Base-by-base conservation (phyloP, 2,113 vertebrate genomes). In the Eclectus roratus region DNA sequence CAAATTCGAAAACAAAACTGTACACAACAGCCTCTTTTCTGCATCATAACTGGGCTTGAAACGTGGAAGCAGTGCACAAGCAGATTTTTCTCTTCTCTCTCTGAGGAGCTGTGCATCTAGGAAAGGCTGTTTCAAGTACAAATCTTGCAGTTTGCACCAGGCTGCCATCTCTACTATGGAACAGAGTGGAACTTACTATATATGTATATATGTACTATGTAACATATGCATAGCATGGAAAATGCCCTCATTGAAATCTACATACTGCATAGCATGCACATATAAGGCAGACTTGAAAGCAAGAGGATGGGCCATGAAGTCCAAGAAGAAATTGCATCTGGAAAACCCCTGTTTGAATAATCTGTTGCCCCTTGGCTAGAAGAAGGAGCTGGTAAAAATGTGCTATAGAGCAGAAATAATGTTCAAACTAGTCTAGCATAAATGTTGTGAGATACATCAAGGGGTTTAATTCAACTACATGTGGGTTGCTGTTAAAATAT, bases 401-500 rank as follows among this genome's bases (percentile, higher is more conserved):
- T 35, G 6, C 72, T 66, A 11, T 46, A 55, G 49, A 80, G 18
- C 25, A 52, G 31, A 88, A 64, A 35, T 37, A 68, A 13, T 0
- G 0, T 80, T 52, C 25, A 53, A 66, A 58, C 29, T 17, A 3
- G 28, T 53, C 13, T n/a, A 44, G 11, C 27, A 0, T 21, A 73
- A 70, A 10, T 46, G 13, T 49, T 71, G 44, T 84, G 78, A 78
- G 37, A 11, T 53, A 15, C 50, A 3, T 56, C 2, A 1, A 70
- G 20, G 43, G 7, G 20, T 49, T 89, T 88, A 55, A 49, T 74
- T 91, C 55, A 69, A 1, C 23, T 69, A 23, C 50, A 19, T 33
- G 16, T 50, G n/a, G 10, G 35, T 46, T 74, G 35, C 56, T 56
- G 18, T 71, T 83, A 44, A 93, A 74, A 35, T 66, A 35, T 25